Base-by-base conservation (phyloP, 2,113 vertebrate species). In the Entomyzon cyanotis region DNA sequence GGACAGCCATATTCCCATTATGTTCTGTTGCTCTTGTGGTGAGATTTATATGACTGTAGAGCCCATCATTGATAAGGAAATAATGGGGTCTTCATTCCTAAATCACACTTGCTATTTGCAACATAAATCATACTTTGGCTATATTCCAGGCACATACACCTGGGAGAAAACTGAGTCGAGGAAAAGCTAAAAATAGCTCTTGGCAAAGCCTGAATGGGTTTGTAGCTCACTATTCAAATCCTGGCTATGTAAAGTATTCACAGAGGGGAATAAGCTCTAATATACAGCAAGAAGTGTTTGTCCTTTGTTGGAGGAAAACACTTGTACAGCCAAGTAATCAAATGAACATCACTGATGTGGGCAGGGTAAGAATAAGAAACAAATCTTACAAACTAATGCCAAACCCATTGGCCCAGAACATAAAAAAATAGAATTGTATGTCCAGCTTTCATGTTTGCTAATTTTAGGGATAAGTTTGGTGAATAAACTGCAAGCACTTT, bases 181-280 rank as follows among this genome's bases (percentile, higher is more conserved):
- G 11, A 64, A 75, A 89, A 87, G 75, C 41, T 91, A 82, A 93
- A 93, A 94, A 81, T 71, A 94, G 11, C 24, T 25, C 64, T 76
- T 86, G 64, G 46, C 56, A 78, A 84, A 71, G 39, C 47, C 53
- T 87, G 53, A 63, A 30, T 3, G 4, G 37, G 39, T 87, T 90
- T 89, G 9, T 63, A 31, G 62, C 39, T 94, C 81, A 52, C 44
- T 90, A 47, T 88, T 97, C n/a, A 93, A 79, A 85, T 44, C 56
- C 53, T 56, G 53, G 42, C 19, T 37, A 21, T 44, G 53, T 85
- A 69, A 94, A 86, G 64, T 76, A 65, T 30, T 81, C 56, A 50
- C 68, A 67, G 62, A 90, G 81, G 76, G 69, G 47, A 77, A 82
- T 56, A 33, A 93, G 53, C 44, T 82, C 9, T 77, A 84, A 82